Evolutionary conservation across 2,797 vertebrate genomes (phyloP).

Genomic region (Ceryle rudis): DNA sequence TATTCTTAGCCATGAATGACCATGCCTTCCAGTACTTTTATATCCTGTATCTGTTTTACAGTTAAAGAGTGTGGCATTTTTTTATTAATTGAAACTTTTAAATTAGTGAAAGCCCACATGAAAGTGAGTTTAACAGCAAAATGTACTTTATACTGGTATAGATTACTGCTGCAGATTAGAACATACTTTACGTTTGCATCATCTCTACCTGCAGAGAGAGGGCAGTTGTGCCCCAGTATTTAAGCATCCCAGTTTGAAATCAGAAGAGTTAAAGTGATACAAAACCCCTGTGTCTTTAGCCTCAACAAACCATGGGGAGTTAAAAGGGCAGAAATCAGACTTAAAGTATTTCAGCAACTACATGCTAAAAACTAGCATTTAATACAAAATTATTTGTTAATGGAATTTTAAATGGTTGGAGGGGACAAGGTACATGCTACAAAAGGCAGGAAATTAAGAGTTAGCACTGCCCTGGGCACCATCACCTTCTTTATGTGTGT

Average conservation of each 20-base stretch:
- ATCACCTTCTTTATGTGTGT: not conserved
- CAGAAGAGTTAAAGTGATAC: not conserved
- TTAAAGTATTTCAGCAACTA: not conserved
- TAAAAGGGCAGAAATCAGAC: not conserved
- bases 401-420: not conserved
- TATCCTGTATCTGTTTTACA: not conserved
- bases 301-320: accelerated
- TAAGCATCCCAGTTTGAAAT: not conserved
- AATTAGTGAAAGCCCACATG: not conserved
- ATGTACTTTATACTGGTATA: not conserved
- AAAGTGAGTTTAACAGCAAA: not conserved
- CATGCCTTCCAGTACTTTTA: not conserved
- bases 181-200: not conserved
- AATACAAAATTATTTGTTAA: not conserved
- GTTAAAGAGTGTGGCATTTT: not conserved
- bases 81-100: not conserved
- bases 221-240: not conserved
- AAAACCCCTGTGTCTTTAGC: not conserved
- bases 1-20: not conserved
- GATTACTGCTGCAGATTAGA: not conserved
- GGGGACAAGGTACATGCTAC: accelerated
- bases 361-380: not conserved
- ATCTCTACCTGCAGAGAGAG: not conserved
- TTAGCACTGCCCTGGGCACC: not conserved
- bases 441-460: conserved; percentile 40